These are phyloP conservation scores for Cistogaster globosa DNA, from an alignment of 2,888 invertebrate species.

Conservation along the genomic window DNA sequence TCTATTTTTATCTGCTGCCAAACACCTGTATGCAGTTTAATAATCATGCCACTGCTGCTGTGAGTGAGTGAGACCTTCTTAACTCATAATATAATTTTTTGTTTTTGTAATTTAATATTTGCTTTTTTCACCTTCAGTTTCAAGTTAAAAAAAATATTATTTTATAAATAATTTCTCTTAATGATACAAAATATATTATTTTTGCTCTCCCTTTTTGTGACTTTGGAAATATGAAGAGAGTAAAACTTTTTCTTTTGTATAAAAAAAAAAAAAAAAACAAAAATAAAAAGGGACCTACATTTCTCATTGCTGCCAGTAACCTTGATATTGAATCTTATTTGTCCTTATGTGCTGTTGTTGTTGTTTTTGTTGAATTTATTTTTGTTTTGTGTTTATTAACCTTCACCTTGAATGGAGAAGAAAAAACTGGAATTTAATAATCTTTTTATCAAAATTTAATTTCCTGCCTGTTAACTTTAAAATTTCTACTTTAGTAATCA, in stretches of 20 bases:
- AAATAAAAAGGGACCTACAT: conserved; percentile 53
- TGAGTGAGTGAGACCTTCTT: neutral
- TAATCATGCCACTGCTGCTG: neutral
- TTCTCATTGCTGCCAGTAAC: conserved; percentile 50
- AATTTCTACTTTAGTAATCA: neutral
- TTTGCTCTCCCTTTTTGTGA: conserved; percentile 4
- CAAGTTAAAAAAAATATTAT: neutral
- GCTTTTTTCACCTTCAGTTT: neutral
- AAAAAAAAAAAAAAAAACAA: no score
- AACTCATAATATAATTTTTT: conserved; percentile 19
- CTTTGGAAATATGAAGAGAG: conserved; percentile 27
- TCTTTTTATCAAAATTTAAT: conserved; percentile 46
- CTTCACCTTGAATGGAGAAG: conserved; percentile 62
- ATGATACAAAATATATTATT: neutral
- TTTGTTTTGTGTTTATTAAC: conserved; percentile 58
- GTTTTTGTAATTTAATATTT: neutral
- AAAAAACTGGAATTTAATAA: conserved; percentile 21
- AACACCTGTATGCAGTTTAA: conserved; percentile 58
- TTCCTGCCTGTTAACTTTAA: conserved; percentile 52
- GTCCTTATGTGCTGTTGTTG: conserved; percentile 50
- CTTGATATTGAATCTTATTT: conserved; percentile 70
- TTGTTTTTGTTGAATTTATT: conserved; percentile 22
- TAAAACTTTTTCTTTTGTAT: neutral
- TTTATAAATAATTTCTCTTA: conserved; percentile 2
- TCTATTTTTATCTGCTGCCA: conserved; percentile 55